phyloP scores from a whole-genome alignment of 2,888 invertebrate genomes.

The Archaeoteleia sp. region DNA sequence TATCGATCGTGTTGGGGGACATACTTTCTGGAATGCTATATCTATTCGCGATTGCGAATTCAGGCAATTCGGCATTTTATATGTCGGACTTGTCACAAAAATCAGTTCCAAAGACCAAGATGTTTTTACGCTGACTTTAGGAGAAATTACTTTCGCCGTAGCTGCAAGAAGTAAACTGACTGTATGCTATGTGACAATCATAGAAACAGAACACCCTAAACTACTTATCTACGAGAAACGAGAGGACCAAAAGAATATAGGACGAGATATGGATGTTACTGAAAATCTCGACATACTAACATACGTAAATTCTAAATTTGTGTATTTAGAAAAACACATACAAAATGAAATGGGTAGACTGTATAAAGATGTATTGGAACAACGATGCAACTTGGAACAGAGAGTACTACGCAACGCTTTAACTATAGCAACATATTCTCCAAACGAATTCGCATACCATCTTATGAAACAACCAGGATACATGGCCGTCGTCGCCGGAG shows the following conservation, averaged over 20 bases:
- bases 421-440: constrained; percentile 50
- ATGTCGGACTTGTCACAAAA: constrained; percentile 39
- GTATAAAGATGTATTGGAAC: constrained; percentile 52
- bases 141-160: constrained; percentile 44
- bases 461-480: constrained; percentile 56
- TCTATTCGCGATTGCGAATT: constrained; percentile 17
- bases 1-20: constrained; percentile 27
- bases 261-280: neutral
- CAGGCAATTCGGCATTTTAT: constrained; percentile 33
- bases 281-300: constrained; percentile 48
- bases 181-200: neutral
- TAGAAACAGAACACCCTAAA: too few relatives aligned
- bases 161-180: constrained; percentile 5
- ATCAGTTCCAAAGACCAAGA: constrained; percentile 9
- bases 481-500: constrained; percentile 56
- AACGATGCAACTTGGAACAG: constrained; percentile 55
- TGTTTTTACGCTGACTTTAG: constrained; percentile 17
- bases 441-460: constrained; percentile 54
- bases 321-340: constrained; percentile 57
- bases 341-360: constrained; percentile 40
- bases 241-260: constrained; percentile 15
- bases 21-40: constrained; percentile 34
- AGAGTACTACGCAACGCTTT: constrained; percentile 57
- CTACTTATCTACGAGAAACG: too few relatives aligned
- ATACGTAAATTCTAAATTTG: constrained; percentile 57